Base-by-base conservation (phyloP, 2,888 invertebrate species). In the Psylliodes chrysocephalus region DNA sequence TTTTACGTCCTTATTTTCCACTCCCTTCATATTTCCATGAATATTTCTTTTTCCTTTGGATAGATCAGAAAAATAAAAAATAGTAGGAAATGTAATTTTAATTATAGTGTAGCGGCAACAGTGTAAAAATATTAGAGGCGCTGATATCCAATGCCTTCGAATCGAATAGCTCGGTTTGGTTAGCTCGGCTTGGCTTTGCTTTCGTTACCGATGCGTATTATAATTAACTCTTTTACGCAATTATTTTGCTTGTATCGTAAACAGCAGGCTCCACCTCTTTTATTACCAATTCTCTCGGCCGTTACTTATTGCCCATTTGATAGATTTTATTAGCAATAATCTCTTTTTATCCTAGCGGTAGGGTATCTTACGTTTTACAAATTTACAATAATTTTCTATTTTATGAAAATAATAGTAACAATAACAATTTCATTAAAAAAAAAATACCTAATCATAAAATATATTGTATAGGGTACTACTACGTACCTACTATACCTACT, bases 171-270 rank as follows among this genome's bases (percentile, higher is more conserved):
- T 59, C 53, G 49, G 28, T 60, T 55, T 42, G 54, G 57, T 53
- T 59, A 42, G 35, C 60, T 62, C 49, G 63, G 59, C 56, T 64
- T 44, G 64, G 46, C 42, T 46, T 61, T 61, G 47, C 54, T 57
- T 57, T 55, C 47, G 55, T 59, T 59, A 62, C 57, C 46, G 57
- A 62, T 66, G 62, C 65, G 54, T 62, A 66, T 62, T 66, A 46
- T 66, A 66, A 66, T 66, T 66, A 66, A 62, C 65, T 62, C 46
- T 62, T 49, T 61, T 65, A 66, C 62, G 62, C 66, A 66, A 66
- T 63, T 59, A 54, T 66, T 63, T 59, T 46, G 56, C 44, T 56
- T 42, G 51, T 60, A 60, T 64, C 60, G 52, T 56, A 60, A 60
- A 64, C 60, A 64, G 51, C 51, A 51, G 56, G 52, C 64, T 64